Conservation (phyloP, 2,888 invertebrate genomes). For the Drosophila sordidapex region DNA sequence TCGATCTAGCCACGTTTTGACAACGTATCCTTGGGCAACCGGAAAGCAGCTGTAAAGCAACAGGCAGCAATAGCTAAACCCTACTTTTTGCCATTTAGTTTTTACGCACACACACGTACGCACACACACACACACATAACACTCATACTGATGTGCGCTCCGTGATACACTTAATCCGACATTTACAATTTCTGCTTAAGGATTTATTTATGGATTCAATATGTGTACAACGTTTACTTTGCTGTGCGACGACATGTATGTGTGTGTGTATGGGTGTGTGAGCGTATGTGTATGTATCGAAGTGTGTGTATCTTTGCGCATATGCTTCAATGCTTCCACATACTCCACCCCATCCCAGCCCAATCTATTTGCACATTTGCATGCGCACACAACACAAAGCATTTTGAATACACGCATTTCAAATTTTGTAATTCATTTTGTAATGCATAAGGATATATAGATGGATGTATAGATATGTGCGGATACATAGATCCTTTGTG, state of each 20-base stretch:
- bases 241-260: slow-evolving; percentile 26
- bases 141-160: slow-evolving; percentile 25
- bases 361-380: slow-evolving; percentile 34
- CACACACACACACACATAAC: slow-evolving; percentile 14
- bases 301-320: slow-evolving; percentile 49
- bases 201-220: slow-evolving; percentile 81
- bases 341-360: neutral
- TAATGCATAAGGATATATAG: slow-evolving; percentile 51
- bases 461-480: slow-evolving; percentile 16
- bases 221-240: slow-evolving; percentile 66
- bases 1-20: slow-evolving; percentile 74
- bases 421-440: slow-evolving; percentile 66
- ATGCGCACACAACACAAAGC: slow-evolving; percentile 58
- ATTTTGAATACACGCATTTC: slow-evolving; percentile 64
- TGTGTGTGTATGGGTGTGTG: slow-evolving; percentile 12
- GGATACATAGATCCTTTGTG: slow-evolving; percentile 27
- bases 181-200: slow-evolving; percentile 81
- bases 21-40: slow-evolving; percentile 37
- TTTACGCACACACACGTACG: slow-evolving; percentile 39
- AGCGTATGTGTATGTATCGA: slow-evolving; percentile 4
- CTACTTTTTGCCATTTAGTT: slow-evolving; percentile 72
- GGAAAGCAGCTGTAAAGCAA: slow-evolving; percentile 7
- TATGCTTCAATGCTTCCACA: slow-evolving; percentile 58
- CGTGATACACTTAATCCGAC: slow-evolving; percentile 79
- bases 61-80: slow-evolving; percentile 34